A percentile compares a stretch with the other conserved stretches of the same genome.
phyloP scores from a whole-genome alignment of 2,888 invertebrate species.

The Salticus scenicus region DNA sequence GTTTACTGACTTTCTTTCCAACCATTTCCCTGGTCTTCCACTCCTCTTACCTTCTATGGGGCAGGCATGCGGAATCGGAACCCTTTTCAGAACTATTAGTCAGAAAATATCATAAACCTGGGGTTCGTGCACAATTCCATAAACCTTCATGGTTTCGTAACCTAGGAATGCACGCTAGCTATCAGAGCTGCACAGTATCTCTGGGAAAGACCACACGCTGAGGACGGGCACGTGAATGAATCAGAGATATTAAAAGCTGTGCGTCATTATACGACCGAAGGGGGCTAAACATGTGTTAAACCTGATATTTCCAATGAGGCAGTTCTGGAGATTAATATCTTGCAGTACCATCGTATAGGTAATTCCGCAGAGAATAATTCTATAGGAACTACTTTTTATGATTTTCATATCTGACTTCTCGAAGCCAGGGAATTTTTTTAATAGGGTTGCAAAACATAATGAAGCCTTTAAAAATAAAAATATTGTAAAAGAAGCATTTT shows the following conservation, averaged over 20 bases:
- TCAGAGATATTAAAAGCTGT: constrained; percentile 12
- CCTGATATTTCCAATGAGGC: neutral
- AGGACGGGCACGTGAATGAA: constrained; percentile 16
- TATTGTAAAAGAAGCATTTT: too few relatives aligned
- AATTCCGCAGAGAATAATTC: too few relatives aligned
- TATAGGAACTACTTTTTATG: too few relatives aligned
- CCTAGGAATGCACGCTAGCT: neutral
- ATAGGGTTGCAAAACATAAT: too few relatives aligned
- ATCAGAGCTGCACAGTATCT: constrained; percentile 26
- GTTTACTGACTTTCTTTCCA: too few relatives aligned
- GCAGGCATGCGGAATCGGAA: constrained; percentile 39
- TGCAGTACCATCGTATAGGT: too few relatives aligned
- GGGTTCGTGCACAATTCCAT: constrained; percentile 64
- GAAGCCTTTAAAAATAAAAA: too few relatives aligned
- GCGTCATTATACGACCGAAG: neutral
- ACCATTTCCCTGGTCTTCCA: neutral
- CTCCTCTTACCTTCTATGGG: neutral
- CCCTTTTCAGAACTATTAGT: neutral
- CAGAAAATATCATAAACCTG: neutral
- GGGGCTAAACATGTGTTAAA: neutral
- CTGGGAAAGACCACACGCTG: constrained; percentile 46
- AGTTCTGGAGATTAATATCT: too few relatives aligned
- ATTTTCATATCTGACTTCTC: too few relatives aligned
- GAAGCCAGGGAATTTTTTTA: too few relatives aligned
- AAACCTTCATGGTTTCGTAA: constrained; percentile 12